A percentile compares a stretch with the other conserved stretches of the same genome.
These are phyloP conservation scores for Mirounga angustirostris DNA, from an alignment of 2,113 vertebrate species.

Conservation along the genomic window DNA sequence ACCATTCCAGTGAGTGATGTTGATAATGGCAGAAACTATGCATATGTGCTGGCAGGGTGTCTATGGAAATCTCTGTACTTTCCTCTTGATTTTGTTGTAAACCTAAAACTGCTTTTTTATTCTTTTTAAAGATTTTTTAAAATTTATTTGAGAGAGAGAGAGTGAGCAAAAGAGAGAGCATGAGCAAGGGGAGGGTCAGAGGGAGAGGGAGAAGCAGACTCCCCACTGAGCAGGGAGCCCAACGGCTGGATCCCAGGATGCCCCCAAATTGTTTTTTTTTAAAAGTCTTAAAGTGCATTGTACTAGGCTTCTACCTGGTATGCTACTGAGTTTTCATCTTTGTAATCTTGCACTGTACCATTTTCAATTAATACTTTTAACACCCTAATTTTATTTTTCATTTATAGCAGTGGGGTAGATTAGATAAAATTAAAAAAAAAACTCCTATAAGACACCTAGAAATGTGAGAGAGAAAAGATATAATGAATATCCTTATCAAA, in stretches of 20 bases:
- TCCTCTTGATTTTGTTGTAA: not conserved
- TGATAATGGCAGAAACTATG: not conserved
- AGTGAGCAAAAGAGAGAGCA: not conserved
- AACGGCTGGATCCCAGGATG: not conserved
- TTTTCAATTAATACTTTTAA: constrained; percentile 7
- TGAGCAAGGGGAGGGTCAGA: not conserved
- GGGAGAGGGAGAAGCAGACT: not conserved
- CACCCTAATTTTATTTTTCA: not conserved
- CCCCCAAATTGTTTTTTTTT: no score
- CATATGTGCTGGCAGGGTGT: not conserved
- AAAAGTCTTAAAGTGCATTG: not conserved
- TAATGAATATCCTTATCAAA: not conserved
- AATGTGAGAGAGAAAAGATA: not conserved
- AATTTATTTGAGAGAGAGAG: not conserved
- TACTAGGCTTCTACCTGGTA: not conserved
- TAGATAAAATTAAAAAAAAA: not conserved
- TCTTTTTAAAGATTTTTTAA: not conserved
- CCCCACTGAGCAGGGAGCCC: not conserved
- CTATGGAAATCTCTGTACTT: not conserved
- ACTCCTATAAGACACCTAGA: not conserved
- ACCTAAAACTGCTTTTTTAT: not conserved
- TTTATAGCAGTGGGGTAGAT: not conserved
- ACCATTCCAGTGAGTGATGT: not conserved
- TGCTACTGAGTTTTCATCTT: not conserved
- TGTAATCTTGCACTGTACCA: not conserved